Evolutionary conservation across 2,888 invertebrate genomes (phyloP).

Genomic region (Monopis laevigella): DNA sequence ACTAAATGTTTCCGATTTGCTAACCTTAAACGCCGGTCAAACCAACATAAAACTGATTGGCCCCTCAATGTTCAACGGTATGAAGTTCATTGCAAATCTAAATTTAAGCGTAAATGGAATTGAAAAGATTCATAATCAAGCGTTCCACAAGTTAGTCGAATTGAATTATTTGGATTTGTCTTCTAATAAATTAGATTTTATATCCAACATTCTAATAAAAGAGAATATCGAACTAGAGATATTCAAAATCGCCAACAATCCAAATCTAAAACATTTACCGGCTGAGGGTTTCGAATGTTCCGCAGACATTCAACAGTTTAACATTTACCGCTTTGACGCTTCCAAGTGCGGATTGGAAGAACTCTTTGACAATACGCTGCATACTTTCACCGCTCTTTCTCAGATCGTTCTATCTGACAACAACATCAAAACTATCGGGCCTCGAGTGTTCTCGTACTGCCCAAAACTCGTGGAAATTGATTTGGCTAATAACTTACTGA

Average conservation of each 20-base stretch:
- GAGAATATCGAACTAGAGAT: conserved; percentile 75
- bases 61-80: conserved; percentile 71
- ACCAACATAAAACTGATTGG: conserved; percentile 73
- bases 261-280: conserved; percentile 72
- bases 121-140: conserved; percentile 72
- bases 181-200: conserved; percentile 73
- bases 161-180: conserved; percentile 79
- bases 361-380: conserved; percentile 71
- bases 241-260: conserved; percentile 77
- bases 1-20: conserved; percentile 70
- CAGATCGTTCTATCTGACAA: conserved; percentile 75
- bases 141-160: conserved; percentile 72
- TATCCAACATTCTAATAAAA: conserved; percentile 74
- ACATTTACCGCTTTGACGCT: conserved; percentile 76
- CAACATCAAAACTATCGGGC: conserved; percentile 64
- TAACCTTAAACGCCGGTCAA: conserved; percentile 74
- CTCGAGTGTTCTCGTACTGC: conserved; percentile 60
- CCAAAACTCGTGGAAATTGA: conserved; percentile 74
- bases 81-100: conserved; percentile 71
- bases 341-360: conserved; percentile 76
- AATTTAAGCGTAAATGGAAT: conserved; percentile 76
- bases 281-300: conserved; percentile 71
- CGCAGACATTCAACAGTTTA: conserved; percentile 48
- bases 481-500: conserved; percentile 75
- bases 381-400: conserved; percentile 75